Evolutionary conservation across 2,888 invertebrate genomes (phyloP).

Genomic region (Tinea trinotella): DNA sequence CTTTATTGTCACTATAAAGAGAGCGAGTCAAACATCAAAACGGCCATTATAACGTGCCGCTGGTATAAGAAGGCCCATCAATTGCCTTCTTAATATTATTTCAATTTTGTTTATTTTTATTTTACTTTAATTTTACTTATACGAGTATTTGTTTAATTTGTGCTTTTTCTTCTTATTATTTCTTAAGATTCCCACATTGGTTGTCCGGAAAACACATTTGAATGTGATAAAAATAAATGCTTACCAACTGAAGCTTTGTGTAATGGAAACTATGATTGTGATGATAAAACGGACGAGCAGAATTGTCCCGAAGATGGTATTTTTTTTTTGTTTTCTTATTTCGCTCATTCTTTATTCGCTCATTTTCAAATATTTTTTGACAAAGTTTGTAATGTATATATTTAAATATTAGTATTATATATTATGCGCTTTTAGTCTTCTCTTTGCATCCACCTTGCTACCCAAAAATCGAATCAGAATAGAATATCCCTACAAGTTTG

Average conservation of each 20-base stretch:
- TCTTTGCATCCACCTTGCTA: no score
- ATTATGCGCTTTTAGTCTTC: no score
- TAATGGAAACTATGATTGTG: constrained; percentile 55
- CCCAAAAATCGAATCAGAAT: no score
- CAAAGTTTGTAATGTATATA: no score
- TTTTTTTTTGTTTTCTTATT: neutral
- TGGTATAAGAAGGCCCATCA: no score
- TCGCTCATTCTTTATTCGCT: no score
- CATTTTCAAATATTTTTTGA: no score
- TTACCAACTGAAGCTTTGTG: constrained; percentile 50
- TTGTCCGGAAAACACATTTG: constrained; percentile 36
- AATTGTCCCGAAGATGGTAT: neutral
- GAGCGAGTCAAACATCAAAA: no score
- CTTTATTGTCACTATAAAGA: no score
- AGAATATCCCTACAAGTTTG: no score
- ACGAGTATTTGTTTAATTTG: neutral
- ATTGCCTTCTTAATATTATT: constrained; percentile 25
- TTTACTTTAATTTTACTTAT: neutral
- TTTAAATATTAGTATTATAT: no score
- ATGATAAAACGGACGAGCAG: constrained; percentile 54
- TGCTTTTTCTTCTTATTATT: neutral
- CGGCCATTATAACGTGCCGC: no score
- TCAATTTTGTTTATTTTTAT: constrained; percentile 21
- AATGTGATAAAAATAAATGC: constrained; percentile 72
- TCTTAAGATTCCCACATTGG: neutral